These are phyloP conservation scores for Phalacrocorax carbo DNA, from an alignment of 2,113 vertebrate species.

Conservation along the genomic window DNA sequence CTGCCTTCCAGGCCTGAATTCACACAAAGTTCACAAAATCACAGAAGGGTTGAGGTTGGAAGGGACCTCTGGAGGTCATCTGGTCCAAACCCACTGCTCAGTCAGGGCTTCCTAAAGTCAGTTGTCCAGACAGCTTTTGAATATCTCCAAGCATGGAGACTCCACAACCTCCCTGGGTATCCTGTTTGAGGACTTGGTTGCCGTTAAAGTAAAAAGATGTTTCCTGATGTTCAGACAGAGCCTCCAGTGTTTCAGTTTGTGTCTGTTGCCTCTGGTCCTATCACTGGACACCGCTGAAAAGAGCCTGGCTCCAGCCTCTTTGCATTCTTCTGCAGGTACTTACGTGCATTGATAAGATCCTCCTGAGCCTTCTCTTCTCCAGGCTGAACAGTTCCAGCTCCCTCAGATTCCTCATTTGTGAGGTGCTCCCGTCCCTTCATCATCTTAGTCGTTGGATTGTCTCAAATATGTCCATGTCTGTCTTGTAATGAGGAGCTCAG, in stretches of 20 bases:
- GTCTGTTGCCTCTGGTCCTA: background rate
- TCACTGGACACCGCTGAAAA: background rate
- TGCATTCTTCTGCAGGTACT: background rate
- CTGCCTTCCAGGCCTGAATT: background rate
- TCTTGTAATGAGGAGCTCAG: background rate
- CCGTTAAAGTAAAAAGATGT: background rate
- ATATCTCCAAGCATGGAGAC: background rate
- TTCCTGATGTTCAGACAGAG: background rate
- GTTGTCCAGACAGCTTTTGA: background rate
- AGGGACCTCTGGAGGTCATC: background rate
- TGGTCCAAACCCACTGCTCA: background rate
- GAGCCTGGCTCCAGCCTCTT: background rate
- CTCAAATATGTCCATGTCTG: background rate
- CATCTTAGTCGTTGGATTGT: background rate
- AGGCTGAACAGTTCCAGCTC: background rate
- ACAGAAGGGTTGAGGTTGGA: background rate
- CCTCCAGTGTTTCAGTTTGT: background rate
- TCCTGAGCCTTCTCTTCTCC: background rate
- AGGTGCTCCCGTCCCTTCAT: background rate
- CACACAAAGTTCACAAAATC: background rate
- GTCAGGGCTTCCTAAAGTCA: background rate
- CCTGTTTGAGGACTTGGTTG: background rate
- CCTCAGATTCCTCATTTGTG: background rate
- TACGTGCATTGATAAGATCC: background rate
- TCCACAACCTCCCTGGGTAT: background rate